phyloP scores from a whole-genome alignment of 2,888 invertebrate species.

The Caenorhabditis panamensis region DNA sequence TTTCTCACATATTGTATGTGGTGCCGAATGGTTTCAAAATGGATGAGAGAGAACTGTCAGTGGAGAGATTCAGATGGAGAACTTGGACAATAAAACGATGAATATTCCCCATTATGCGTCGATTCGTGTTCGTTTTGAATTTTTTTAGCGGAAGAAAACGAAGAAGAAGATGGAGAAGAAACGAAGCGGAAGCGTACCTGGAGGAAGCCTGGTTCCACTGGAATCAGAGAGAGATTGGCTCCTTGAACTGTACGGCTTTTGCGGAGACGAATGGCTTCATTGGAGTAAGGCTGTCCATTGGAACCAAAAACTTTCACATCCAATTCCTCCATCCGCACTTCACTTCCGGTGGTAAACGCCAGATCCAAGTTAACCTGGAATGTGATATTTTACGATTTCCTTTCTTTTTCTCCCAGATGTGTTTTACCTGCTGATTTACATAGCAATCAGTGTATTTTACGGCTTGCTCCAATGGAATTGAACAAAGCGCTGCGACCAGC shows the following conservation, averaged over 20 bases:
- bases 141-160: not conserved
- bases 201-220: conserved; percentile 71
- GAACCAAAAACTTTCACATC: conserved; percentile 72
- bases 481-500: conserved; percentile 89
- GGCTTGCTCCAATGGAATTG: conserved; percentile 60
- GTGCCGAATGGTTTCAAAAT: conserved; percentile 53
- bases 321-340: conserved; percentile 74
- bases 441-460: conserved; percentile 68
- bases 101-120: conserved; percentile 37
- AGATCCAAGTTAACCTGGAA: conserved; percentile 76
- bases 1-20: conserved; percentile 60
- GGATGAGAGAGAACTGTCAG: conserved; percentile 18
- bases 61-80: conserved; percentile 12
- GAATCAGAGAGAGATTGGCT: conserved; percentile 74
- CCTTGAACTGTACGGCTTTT: conserved; percentile 78
- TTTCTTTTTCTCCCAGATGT: conserved; percentile 1
- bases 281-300: conserved; percentile 48
- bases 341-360: conserved; percentile 74
- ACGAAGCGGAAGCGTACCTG: conserved; percentile 62
- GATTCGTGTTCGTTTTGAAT: conserved; percentile 14
- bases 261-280: conserved; percentile 61
- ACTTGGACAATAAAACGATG: conserved; percentile 53
- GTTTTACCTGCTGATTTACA: conserved; percentile 68
- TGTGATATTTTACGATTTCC: not conserved
- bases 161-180: too few species aligned